Base-by-base conservation (phyloP, 2,113 vertebrate species). In the Clinocottus analis region DNA sequence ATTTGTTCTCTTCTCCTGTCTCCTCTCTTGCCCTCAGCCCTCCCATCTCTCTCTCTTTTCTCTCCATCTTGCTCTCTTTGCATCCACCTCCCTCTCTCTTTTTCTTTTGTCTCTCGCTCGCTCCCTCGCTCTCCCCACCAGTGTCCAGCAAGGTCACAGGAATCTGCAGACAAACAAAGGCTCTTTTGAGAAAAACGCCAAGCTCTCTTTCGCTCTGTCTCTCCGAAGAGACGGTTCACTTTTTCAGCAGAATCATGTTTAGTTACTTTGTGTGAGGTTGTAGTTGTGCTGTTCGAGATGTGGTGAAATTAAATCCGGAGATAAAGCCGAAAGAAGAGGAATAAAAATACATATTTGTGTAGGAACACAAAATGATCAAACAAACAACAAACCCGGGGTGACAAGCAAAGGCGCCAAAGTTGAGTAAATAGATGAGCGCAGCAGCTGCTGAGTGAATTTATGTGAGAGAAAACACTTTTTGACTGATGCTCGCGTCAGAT, bases 141-240 rank as follows among this genome's bases (percentile, higher is more conserved):
- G 75, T 74, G 85, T 79, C 75, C 85, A 47, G 71, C 78, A 84
- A 82, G 93, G 89, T 93, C 88, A 72, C 85, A 77, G 84, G 84
- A 88, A 89, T 86, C 84, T 73, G 75, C 75, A 43, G 60, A 47
- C 49, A 65, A 89, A 94, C 92, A 92, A 94, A 91, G 90, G 60
- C 72, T 80, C 91, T 90, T 43, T 93, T 93, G 84, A 94, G 87
- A 47, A 82, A 23, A 74, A 75, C n/a, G 45, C 43, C 29, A 55
- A 45, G 49, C 21, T 16, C 37, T 39, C 37, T 39, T 9, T 39
- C 39, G 1, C 39, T 41, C 39, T 33, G 1, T 37, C 23, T 75
- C 72, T 70, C 65, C 74, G 85, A 27, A 3, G 16, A 75, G 45
- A 45, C 43, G 16, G 51, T 63, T 51, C 56, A 47, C 47, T 64